A percentile compares a stretch with the other conserved stretches of the same genome.
Evolutionary conservation across 92 coral and sea anemone species (phyloP).

Genomic region (Palythoa caribaeorum): DNA sequence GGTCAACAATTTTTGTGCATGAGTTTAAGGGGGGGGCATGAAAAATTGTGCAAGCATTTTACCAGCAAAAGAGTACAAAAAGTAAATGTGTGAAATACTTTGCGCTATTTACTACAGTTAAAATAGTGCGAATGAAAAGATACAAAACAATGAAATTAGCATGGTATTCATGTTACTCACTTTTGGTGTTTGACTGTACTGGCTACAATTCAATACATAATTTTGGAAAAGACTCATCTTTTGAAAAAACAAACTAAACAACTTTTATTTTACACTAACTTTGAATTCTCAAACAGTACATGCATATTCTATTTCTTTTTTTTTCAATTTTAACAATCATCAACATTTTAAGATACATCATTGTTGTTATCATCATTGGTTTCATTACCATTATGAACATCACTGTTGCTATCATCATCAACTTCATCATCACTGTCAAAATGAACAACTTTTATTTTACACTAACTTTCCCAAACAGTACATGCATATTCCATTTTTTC

Average conservation of each 20-base stretch:
- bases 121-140: constrained; percentile 26
- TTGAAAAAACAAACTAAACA: constrained; percentile 7
- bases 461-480: constrained; percentile 27
- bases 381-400: neutral
- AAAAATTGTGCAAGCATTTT: constrained; percentile 12
- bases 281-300: constrained; percentile 12
- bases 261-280: constrained; percentile 34
- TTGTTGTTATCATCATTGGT: constrained; percentile 17
- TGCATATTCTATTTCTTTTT: constrained; percentile 14
- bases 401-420: constrained; percentile 17
- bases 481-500: constrained; percentile 29
- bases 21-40: constrained; percentile 27
- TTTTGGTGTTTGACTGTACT: constrained; percentile 28
- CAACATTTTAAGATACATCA: constrained; percentile 21
- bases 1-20: constrained; percentile 30
- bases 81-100: constrained; percentile 18
- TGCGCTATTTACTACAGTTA: constrained; percentile 30
- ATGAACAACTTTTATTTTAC: constrained; percentile 28
- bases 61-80: constrained; percentile 15
- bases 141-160: constrained; percentile 25
- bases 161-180: constrained; percentile 30
- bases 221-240: constrained; percentile 24
- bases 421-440: constrained; percentile 16
- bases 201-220: constrained; percentile 29
- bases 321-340: constrained; percentile 14